A percentile compares a stretch with the other conserved stretches of the same genome.
These are phyloP conservation scores for Trilocha varians DNA, from an alignment of 2,888 invertebrate genomes.

Conservation along the genomic window DNA sequence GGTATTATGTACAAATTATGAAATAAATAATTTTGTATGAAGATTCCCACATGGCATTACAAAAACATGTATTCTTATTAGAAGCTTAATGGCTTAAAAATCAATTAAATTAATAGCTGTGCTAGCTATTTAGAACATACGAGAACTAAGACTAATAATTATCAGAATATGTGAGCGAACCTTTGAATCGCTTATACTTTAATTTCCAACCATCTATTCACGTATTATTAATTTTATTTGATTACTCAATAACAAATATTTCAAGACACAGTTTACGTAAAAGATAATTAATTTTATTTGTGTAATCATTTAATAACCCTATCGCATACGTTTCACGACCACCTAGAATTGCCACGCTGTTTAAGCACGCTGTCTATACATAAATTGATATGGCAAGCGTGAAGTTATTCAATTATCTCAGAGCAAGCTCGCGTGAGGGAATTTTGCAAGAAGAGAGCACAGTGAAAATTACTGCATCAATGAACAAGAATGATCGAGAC, in stretches of 20 bases:
- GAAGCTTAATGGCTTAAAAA: too few species aligned
- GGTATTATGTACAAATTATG: neutral
- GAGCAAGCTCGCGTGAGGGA: constrained; percentile 47
- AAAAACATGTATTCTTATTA: neutral
- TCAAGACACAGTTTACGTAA: neutral
- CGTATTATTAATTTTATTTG: too few species aligned
- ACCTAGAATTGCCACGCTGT: constrained; percentile 14
- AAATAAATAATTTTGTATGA: neutral
- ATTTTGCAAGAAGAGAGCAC: constrained; percentile 63
- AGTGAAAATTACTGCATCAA: constrained; percentile 62
- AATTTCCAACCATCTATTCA: too few species aligned
- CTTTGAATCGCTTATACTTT: too few species aligned
- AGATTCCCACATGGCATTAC: neutral
- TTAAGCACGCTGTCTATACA: constrained; percentile 36
- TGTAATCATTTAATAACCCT: neutral
- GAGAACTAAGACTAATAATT: too few species aligned
- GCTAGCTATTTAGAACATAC: too few species aligned
- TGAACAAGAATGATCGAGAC: constrained; percentile 9
- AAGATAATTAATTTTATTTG: neutral
- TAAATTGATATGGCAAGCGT: constrained; percentile 50
- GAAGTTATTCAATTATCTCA: constrained; percentile 59
- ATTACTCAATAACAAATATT: neutral
- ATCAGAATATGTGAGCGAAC: too few species aligned
- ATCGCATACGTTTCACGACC: neutral
- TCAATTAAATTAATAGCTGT: too few species aligned